Evolutionary conservation across 2,797 vertebrate genomes (phyloP).

Genomic region (Hoplostethus atlanticus): DNA sequence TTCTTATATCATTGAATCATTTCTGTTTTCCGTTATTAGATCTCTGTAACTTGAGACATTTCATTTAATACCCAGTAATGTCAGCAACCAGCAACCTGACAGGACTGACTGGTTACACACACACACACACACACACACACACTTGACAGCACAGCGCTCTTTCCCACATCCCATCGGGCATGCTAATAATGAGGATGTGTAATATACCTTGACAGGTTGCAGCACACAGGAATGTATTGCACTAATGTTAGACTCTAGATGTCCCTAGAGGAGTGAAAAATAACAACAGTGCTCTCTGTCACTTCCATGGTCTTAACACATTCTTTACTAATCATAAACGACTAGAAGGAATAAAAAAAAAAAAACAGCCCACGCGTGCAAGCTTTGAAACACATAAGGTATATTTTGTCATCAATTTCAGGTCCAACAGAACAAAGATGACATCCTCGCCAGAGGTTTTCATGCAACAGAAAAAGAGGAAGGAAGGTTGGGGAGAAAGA

Average conservation of each 20-base stretch:
- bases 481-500: slow-evolving; percentile 35
- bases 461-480: slow-evolving; percentile 86
- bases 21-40: not conserved
- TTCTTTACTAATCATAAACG: not conserved
- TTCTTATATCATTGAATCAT: not conserved
- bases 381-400: slow-evolving; percentile 80
- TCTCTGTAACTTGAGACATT: not conserved
- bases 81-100: slow-evolving; percentile 45
- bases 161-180: not conserved
- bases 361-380: slow-evolving; percentile 57
- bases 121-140: slow-evolving; percentile 1
- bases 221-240: not conserved
- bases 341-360: slow-evolving; percentile 34
- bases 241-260: not conserved
- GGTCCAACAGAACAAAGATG: slow-evolving; percentile 81
- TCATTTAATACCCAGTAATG: not conserved
- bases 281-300: too few species aligned
- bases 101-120: slow-evolving; percentile 59
- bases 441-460: slow-evolving; percentile 81
- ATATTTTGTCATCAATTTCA: slow-evolving; percentile 77
- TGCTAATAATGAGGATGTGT: not conserved
- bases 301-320: too few species aligned
- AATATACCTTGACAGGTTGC: not conserved
- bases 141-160: not conserved
- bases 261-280: too few species aligned